Conservation (phyloP, 2,888 invertebrate genomes). For the Eutolmus rufibarbis region DNA sequence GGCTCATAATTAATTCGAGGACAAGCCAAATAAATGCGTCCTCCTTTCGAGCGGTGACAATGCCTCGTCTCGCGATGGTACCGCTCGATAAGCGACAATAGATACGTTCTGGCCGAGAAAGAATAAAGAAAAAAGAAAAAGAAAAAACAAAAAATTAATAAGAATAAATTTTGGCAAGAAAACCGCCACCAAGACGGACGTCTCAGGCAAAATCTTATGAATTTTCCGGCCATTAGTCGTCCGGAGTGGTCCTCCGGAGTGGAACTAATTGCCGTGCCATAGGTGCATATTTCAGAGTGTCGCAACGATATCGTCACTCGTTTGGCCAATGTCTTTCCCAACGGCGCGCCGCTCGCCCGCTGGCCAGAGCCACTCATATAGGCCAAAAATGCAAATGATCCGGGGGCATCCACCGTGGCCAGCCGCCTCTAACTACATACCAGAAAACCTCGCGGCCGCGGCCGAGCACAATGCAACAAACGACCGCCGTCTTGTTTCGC, state of each 20-base stretch:
- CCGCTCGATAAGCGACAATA: not conserved
- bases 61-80: not conserved
- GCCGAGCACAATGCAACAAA: constrained; percentile 32
- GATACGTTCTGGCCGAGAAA: not conserved
- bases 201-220: not conserved
- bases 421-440: constrained; percentile 26
- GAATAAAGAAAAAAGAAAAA: not conserved
- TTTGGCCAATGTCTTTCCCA: constrained; percentile 35
- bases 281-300: constrained; percentile 32
- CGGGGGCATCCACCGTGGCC: constrained; percentile 33
- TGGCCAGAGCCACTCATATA: constrained; percentile 1
- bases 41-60: not conserved
- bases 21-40: not conserved
- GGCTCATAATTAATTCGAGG: not conserved
- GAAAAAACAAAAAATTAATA: not conserved
- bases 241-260: not conserved
- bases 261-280: constrained; percentile 41
- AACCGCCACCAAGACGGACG: not conserved
- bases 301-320: constrained; percentile 33
- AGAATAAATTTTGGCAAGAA: constrained; percentile 1
- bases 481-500: constrained; percentile 42
- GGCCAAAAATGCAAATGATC: constrained; percentile 39
- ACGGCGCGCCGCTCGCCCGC: not conserved
- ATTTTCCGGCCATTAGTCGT: constrained; percentile 37
- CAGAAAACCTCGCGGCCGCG: not conserved